Evolutionary conservation across 2,888 invertebrate genomes (phyloP), one percentile per base, ranked within the genome.

Genomic region (Bembecia ichneumoniformis): DNA sequence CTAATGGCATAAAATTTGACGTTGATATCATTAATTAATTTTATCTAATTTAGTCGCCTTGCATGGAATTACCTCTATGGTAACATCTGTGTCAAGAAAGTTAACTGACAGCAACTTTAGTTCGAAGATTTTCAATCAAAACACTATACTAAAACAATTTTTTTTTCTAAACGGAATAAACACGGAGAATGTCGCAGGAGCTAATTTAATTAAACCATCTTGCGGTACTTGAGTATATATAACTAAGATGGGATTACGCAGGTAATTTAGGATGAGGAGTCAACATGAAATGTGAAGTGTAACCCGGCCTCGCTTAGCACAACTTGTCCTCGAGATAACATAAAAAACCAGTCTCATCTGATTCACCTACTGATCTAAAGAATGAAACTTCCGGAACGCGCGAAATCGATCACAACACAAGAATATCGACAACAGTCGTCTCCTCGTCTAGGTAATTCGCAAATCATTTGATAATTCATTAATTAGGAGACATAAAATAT

Each of bases 331-430:
- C 48, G 46, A 49, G 16, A 47, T 11, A 11, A 44, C 44, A 17
- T 28, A 68, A 70, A 72, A 79, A 77, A 82, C 83, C 81, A 77
- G 57, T 78, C 77, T 77, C 59, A 50, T 49, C 62, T 60, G 63
- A 75, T 74, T 83, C 77, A 83, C 82, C 79, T 72, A 81, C 75
- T 81, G 77, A 78, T 63, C 78, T 73, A 77, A 56, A 74, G 68
- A 76, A 69, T 68, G 58, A 57, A 53, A 70, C 64, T 74, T 77
- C 75, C 75, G 77, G 68, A 62, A 59, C 63, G 55, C 61, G 58
- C 57, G 58, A 63, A 64, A 65, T 57, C 53, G 55, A 48, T 52
- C 55, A 55, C 49, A 58, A 64, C 58, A 58, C 35, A 48, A 50
- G n/a, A 40, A 5, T 5, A 40, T 40, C 13, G 40, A 28, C 40